Percentiles rank a stretch among this genome's conserved stretches.
phyloP scores from a whole-genome alignment of 2,797 vertebrate genomes.

The Gambusia yucatana region DNA sequence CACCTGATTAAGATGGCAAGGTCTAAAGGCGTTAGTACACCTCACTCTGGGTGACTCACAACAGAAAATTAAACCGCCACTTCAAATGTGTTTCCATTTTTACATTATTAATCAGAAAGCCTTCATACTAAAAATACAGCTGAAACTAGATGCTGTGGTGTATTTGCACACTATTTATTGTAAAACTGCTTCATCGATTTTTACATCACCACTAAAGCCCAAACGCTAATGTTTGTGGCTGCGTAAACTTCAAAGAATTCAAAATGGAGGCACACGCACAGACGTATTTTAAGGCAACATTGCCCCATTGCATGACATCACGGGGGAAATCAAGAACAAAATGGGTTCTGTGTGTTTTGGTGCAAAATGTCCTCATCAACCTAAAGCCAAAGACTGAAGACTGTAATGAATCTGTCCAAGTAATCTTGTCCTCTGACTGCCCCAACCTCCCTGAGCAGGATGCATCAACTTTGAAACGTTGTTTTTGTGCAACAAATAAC shows the following conservation, averaged over 20 bases:
- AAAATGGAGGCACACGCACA: not conserved
- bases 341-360: not conserved
- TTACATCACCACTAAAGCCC: not conserved
- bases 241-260: not conserved
- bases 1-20: not conserved
- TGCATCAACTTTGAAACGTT: no score
- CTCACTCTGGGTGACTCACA: constrained; percentile 1
- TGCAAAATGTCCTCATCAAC: not conserved
- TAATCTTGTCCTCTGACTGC: no score
- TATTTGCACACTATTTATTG: not conserved
- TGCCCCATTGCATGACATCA: not conserved
- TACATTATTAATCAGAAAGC: not conserved
- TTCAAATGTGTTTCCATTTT: not conserved
- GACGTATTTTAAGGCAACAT: not conserved
- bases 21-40: not conserved
- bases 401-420: no score
- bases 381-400: not conserved
- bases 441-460: no score
- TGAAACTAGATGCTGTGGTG: not conserved
- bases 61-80: not conserved
- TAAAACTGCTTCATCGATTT: not conserved
- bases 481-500: no score
- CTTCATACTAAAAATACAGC: not conserved
- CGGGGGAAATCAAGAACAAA: not conserved
- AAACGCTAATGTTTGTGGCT: not conserved